phyloP scores from a whole-genome alignment of 30 jellyfish, hydroid and myxozoan genomes.

The Aurelia aurita region DNA sequence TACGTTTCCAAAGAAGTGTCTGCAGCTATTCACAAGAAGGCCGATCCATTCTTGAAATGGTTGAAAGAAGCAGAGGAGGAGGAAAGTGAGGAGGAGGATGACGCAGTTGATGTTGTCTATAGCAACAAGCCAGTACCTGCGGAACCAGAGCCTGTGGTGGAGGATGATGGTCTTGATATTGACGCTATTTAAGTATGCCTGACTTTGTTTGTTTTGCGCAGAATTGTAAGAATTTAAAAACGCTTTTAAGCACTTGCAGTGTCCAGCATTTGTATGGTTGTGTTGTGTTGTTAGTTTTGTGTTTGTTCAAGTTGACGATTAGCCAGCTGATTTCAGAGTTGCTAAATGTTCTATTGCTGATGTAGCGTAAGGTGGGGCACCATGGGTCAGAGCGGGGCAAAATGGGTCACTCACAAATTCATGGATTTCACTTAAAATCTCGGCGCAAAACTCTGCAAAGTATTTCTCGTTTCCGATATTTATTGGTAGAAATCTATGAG shows the following conservation, averaged over 20 bases:
- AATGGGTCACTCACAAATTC: too few species aligned
- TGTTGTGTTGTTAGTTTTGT: neutral
- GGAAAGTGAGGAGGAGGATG: slow-evolving; percentile 93
- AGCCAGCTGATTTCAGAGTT: neutral
- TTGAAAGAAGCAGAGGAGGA: slow-evolving; percentile 97
- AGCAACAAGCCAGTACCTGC: slow-evolving; percentile 78
- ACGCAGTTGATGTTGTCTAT: slow-evolving; percentile 90
- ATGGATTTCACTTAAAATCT: too few species aligned
- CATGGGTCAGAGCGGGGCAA: too few species aligned
- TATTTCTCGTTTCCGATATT: too few species aligned
- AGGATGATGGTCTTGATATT: slow-evolving; percentile 85
- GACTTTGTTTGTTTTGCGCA: neutral
- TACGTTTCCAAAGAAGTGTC: slow-evolving; percentile 87
- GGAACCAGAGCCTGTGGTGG: slow-evolving; percentile 44
- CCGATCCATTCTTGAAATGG: slow-evolving; percentile 96
- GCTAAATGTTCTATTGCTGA: neutral
- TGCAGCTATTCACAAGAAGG: slow-evolving; percentile 87
- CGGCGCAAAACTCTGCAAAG: too few species aligned
- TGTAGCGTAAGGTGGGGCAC: too few species aligned
- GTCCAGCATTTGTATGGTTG: neutral
- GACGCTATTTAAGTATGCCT: slow-evolving; percentile 54
- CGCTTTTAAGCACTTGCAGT: neutral
- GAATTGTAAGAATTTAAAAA: neutral
- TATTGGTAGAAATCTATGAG: too few species aligned
- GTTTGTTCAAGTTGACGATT: neutral